Percentiles rank a stretch among this genome's conserved stretches.
phyloP scores from a whole-genome alignment of 2,888 invertebrate genomes.

The Nymphalis c-album region DNA sequence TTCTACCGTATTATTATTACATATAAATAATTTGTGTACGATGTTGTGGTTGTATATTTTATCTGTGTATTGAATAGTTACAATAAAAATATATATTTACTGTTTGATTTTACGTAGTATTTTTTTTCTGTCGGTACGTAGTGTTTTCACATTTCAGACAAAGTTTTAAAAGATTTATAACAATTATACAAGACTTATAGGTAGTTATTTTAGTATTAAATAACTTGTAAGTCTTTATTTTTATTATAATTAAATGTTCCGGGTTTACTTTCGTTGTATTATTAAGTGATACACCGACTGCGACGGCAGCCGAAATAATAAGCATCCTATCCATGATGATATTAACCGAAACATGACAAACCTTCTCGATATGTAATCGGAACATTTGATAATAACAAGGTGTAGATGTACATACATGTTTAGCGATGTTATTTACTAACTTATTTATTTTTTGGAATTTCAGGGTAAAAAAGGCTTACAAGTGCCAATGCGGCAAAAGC shows the following conservation, averaged over 20 bases:
- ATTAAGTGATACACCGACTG: too few species aligned
- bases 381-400: not conserved
- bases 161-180: not conserved
- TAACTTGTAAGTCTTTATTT: too few species aligned
- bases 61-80: too few species aligned
- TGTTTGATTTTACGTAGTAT: too few species aligned
- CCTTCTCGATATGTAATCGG: not conserved
- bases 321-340: too few species aligned
- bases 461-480: conserved; percentile 90
- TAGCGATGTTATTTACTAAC: not conserved
- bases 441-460: conserved; percentile 39
- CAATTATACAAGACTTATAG: too few species aligned
- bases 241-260: too few species aligned
- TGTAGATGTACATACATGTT: not conserved
- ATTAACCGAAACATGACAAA: too few species aligned
- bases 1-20: not conserved
- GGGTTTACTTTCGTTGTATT: too few species aligned
- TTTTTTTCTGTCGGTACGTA: not conserved
- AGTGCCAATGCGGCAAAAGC: conserved; percentile 92
- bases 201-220: too few species aligned
- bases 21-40: not conserved
- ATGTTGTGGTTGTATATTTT: not conserved
- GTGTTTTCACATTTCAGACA: not conserved
- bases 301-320: too few species aligned
- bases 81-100: too few species aligned